Base-by-base conservation (phyloP, 2,888 invertebrate genomes). In the Lasius fuliginosus region DNA sequence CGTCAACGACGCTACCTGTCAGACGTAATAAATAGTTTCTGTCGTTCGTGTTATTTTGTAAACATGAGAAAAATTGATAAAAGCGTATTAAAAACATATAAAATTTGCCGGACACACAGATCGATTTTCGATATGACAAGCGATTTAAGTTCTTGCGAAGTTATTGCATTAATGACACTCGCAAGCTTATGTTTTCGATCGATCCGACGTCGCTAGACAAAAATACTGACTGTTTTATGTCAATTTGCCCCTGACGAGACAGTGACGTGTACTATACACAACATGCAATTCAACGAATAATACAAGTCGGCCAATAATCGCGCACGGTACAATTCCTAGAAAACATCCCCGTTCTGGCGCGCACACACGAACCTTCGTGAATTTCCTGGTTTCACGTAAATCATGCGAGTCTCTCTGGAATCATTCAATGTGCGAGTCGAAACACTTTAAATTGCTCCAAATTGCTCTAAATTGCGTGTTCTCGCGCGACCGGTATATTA, bases 321-420 rank as follows among this genome's bases (percentile, higher is more conserved):
- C 5, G 18, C 53, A 15, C 18, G 8, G 46, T 64, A 74, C n/a
- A 12, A 76, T 58, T 83, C 67, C 27, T 53, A 58, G 60, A 83
- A 73, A 77, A 83, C n/a, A 42, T 33, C 23, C 8, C 12, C 23
- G 33, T 46, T 27, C 23, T 33, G 18, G 15, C 67, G 18, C 67
- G 68, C 77, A 18, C 18, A 18, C 46, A 53, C n/a, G 40, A 11
- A 46, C 12, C 60, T 46, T 30, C 15, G 49, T 0, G 30, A 74
- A 23, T 74, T 82, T 82, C 75, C 75, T 40, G 73, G 18, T 74
- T 64, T 82, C 71, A n/a, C 23, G 3, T 49, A 46, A 58, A 74
- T 40, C 62, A 62, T 23, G 56, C 67, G 56, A 42, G 15, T 9
- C 42, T 79, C 77, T 53, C 36, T 12, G 42, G 42, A 69, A 46